These are phyloP conservation scores for Mechanitis messenoides DNA, from an alignment of 2,888 invertebrate genomes.

Conservation along the genomic window DNA sequence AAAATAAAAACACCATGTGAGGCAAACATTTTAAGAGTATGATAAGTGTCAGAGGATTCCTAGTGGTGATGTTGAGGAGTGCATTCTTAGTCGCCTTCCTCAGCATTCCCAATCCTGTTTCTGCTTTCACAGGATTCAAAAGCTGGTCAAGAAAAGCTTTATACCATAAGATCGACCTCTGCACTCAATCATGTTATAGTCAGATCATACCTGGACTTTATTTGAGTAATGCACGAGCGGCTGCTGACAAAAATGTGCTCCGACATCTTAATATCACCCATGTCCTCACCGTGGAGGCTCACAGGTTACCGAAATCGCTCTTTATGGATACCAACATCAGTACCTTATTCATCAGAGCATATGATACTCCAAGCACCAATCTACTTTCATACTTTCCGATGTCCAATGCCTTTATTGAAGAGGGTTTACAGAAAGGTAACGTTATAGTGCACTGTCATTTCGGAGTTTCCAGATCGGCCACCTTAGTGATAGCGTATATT, in stretches of 20 bases:
- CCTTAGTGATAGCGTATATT: constrained; percentile 95
- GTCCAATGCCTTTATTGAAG: constrained; percentile 68
- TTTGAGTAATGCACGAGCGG: constrained; percentile 66
- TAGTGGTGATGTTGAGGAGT: constrained; percentile 59
- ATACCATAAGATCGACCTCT: constrained; percentile 62
- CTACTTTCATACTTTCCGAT: constrained; percentile 69
- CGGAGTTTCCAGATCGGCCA: constrained; percentile 95
- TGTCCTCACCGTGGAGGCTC: constrained; percentile 67
- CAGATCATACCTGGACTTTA: constrained; percentile 62
- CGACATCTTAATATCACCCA: constrained; percentile 64
- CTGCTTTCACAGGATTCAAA: constrained; percentile 53
- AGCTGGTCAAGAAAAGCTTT: constrained; percentile 59
- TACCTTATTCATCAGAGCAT: constrained; percentile 69
- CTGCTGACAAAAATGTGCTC: constrained; percentile 54
- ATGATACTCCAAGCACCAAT: constrained; percentile 63
- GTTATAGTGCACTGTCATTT: constrained; percentile 97
- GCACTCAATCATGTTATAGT: constrained; percentile 62
- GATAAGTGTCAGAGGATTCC: constrained; percentile 44
- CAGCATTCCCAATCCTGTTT: constrained; percentile 55
- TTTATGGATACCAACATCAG: constrained; percentile 55
- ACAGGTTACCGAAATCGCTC: constrained; percentile 57
- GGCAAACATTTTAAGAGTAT: constrained; percentile 33
- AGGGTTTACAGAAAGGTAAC: constrained; percentile 78
- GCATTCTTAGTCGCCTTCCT: constrained; percentile 57
- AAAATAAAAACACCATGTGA: constrained; percentile 30